Evolutionary conservation across 1,140 invertebrate species (phyloP).

Genomic region (Chironomus tepperi): DNA sequence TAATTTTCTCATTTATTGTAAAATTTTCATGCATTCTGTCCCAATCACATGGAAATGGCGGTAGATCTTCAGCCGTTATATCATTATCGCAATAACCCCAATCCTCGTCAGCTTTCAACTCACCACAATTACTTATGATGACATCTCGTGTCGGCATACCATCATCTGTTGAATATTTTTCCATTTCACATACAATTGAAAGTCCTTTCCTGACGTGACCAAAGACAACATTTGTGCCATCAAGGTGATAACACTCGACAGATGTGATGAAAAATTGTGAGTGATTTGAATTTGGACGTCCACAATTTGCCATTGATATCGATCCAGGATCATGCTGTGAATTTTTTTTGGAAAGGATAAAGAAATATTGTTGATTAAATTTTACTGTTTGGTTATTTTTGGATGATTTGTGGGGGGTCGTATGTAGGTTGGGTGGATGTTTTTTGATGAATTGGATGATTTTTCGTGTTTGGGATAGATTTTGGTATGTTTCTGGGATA

Average conservation of each 20-base stretch:
- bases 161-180: slow-evolving; percentile 45
- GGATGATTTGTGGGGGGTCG: too few relatives aligned
- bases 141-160: slow-evolving; percentile 50
- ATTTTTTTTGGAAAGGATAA: slow-evolving; percentile 26
- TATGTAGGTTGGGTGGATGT: too few relatives aligned
- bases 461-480: too few relatives aligned
- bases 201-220: slow-evolving; percentile 69
- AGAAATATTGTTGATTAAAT: neutral
- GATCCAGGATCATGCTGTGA: slow-evolving; percentile 58
- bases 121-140: slow-evolving; percentile 61
- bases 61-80: slow-evolving; percentile 55
- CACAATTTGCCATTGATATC: slow-evolving; percentile 86
- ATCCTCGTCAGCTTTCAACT: slow-evolving; percentile 48
- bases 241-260: slow-evolving; percentile 72
- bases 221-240: slow-evolving; percentile 86
- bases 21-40: slow-evolving; percentile 39
- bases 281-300: slow-evolving; percentile 73
- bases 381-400: too few relatives aligned
- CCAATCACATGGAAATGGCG: slow-evolving; percentile 69
- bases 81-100: slow-evolving; percentile 62
- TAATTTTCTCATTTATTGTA: slow-evolving; percentile 38
- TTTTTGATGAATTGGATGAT: too few relatives aligned
- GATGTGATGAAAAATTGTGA: slow-evolving; percentile 94
- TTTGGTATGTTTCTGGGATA: too few relatives aligned
- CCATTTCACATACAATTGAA: slow-evolving; percentile 56